Conservation (phyloP, 2,797 vertebrate species). For the Jordanella pulchra region DNA sequence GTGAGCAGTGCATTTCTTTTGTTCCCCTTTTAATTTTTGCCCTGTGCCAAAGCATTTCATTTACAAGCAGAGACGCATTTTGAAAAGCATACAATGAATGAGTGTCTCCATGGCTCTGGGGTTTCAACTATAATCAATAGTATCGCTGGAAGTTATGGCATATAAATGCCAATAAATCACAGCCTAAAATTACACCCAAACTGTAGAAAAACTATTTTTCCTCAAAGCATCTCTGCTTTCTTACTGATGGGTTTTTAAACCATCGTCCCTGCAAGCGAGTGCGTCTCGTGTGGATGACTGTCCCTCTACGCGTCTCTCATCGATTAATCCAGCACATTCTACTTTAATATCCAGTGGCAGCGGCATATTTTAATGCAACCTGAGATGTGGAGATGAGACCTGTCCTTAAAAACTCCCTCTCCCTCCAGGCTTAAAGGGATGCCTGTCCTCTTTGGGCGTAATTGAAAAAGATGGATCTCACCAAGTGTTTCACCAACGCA, state of each 20-base stretch:
- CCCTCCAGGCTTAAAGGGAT: constrained; percentile 62
- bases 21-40: neutral
- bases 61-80: neutral
- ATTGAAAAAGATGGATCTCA: constrained; percentile 79
- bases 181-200: neutral
- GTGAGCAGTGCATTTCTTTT: neutral
- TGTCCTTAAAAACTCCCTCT: constrained; percentile 69
- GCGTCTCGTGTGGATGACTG: constrained; percentile 34
- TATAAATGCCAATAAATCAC: neutral
- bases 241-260: constrained; percentile 26
- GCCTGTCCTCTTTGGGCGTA: constrained; percentile 68
- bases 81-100: neutral
- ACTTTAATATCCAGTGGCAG: constrained; percentile 67
- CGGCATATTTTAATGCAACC: constrained; percentile 72
- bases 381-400: constrained; percentile 65
- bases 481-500: constrained; percentile 72
- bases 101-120: neutral
- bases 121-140: constrained; percentile 5
- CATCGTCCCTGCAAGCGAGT: constrained; percentile 46
- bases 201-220: neutral
- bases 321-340: constrained; percentile 67
- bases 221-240: neutral
- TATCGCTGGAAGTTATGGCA: neutral
- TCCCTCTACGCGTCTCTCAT: constrained; percentile 37
- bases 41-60: neutral